Percentiles rank a stretch among this genome's conserved stretches.
These are phyloP conservation scores for Picus viridis DNA, from an alignment of 2,797 vertebrate genomes.

Conservation along the genomic window DNA sequence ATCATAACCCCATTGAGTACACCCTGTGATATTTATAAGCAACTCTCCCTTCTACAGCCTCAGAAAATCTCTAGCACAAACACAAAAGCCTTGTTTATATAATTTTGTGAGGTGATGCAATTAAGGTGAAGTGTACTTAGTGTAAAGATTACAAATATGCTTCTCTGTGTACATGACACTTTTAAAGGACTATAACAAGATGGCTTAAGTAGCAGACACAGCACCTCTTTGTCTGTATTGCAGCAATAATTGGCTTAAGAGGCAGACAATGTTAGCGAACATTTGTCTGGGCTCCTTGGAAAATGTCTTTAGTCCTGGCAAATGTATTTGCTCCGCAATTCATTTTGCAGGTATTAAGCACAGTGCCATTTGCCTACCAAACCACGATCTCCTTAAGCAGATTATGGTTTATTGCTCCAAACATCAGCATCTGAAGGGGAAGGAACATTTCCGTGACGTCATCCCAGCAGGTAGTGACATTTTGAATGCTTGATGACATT, in stretches of 20 bases:
- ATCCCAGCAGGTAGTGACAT: slow-evolving; percentile 72
- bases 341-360: slow-evolving; percentile 39
- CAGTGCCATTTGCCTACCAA: slow-evolving; percentile 51
- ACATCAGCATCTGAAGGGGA: slow-evolving; percentile 25
- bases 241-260: slow-evolving; percentile 67
- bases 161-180: slow-evolving; percentile 47
- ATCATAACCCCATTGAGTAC: neutral
- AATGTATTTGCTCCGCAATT: slow-evolving; percentile 34
- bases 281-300: slow-evolving; percentile 54
- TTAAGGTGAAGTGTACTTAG: slow-evolving; percentile 71
- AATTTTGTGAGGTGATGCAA: slow-evolving; percentile 58
- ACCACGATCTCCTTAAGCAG: slow-evolving; percentile 51
- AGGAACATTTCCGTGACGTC: slow-evolving; percentile 44
- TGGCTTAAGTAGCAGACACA: slow-evolving; percentile 58
- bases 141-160: slow-evolving; percentile 67
- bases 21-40: neutral
- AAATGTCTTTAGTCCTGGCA: slow-evolving; percentile 53
- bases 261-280: slow-evolving; percentile 29
- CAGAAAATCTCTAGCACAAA: slow-evolving; percentile 51
- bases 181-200: slow-evolving; percentile 58
- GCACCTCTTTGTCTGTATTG: slow-evolving; percentile 63
- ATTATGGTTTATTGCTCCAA: slow-evolving; percentile 44
- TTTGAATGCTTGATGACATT: slow-evolving; percentile 78
- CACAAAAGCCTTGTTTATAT: slow-evolving; percentile 54
- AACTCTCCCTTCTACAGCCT: neutral